phyloP scores from a whole-genome alignment of 2,113 vertebrate genomes.

The Chaetorhynchus papuensis region DNA sequence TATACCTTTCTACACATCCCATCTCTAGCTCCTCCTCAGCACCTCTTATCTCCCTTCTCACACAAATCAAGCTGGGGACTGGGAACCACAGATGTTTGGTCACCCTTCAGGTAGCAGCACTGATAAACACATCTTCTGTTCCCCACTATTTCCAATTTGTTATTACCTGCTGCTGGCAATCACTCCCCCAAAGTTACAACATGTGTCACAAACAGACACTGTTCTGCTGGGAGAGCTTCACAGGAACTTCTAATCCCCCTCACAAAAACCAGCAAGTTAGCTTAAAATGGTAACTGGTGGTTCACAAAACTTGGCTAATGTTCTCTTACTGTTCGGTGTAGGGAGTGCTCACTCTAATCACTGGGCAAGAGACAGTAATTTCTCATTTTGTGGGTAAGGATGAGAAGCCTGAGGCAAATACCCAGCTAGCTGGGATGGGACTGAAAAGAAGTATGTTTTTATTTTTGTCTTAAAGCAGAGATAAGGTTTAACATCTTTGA shows the following conservation, averaged over 20 bases:
- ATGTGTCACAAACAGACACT: background rate
- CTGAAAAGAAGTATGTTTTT: background rate
- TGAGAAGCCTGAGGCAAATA: background rate
- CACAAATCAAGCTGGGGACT: background rate
- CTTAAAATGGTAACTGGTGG: background rate
- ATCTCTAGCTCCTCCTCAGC: background rate
- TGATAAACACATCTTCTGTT: background rate
- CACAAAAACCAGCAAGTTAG: background rate
- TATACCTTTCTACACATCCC: background rate
- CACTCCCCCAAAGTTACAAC: fast-evolving
- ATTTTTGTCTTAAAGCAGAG: background rate
- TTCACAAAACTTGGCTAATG: background rate
- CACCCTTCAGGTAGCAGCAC: background rate
- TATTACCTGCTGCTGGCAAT: background rate
- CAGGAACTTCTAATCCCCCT: background rate
- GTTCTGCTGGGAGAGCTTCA: background rate
- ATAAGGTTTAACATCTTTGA: background rate
- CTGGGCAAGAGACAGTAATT: background rate
- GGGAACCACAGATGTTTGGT: background rate
- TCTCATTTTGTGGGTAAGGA: background rate
- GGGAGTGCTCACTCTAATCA: background rate
- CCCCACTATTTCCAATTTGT: background rate
- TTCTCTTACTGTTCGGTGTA: background rate
- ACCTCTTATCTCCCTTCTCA: background rate
- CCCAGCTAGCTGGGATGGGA: background rate